Evolutionary conservation across 1,140 invertebrate genomes (phyloP).

Genomic region (Dendroctonus valens): DNA sequence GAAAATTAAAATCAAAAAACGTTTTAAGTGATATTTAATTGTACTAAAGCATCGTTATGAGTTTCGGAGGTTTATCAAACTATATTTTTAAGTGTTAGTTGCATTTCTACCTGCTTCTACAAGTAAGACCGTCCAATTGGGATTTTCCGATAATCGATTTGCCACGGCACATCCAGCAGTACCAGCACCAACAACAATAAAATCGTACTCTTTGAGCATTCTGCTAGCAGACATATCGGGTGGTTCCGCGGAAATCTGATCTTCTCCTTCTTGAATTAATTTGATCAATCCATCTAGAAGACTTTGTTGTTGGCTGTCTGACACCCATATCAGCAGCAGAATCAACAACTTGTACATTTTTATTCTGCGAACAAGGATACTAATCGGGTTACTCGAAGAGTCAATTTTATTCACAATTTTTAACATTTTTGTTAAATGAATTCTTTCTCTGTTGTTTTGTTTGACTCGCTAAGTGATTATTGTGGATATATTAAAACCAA

Average conservation of each 20-base stretch:
- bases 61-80: no score
- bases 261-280: conserved; percentile 37
- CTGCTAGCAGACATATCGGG: conserved; percentile 33
- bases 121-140: conserved; percentile 56
- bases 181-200: conserved; percentile 60
- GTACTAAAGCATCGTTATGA: no score
- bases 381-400: background rate
- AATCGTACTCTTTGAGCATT: conserved; percentile 57
- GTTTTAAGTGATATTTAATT: no score
- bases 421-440: no score
- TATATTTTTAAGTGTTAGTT: no score
- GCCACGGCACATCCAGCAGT: conserved; percentile 68
- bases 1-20: no score
- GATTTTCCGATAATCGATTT: conserved; percentile 56
- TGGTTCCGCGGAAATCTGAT: conserved; percentile 39
- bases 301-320: conserved; percentile 33
- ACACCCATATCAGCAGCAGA: conserved; percentile 5
- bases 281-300: conserved; percentile 43
- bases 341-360: conserved; percentile 19
- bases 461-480: no score
- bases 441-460: no score
- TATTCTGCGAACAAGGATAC: background rate
- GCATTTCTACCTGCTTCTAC: conserved; percentile 57
- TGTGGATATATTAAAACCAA: no score
- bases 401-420: no score